Evolutionary conservation across 2,113 vertebrate genomes (phyloP).

Genomic region (Meles meles): DNA sequence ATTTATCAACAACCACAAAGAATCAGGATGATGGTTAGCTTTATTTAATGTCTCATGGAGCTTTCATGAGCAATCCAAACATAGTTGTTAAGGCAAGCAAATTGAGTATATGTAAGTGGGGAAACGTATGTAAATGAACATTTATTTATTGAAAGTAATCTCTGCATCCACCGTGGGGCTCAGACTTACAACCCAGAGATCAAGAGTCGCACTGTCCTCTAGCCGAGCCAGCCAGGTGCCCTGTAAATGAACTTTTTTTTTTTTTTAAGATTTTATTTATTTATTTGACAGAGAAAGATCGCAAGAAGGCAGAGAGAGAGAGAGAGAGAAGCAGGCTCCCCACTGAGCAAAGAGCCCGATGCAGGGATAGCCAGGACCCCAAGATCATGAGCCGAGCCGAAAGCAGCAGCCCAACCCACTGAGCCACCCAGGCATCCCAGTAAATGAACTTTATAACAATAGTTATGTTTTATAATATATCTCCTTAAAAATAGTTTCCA

Average conservation of each 20-base stretch:
- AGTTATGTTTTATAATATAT: not conserved
- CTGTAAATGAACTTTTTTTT: not conserved
- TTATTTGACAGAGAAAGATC: too few species aligned
- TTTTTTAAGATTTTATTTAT: too few species aligned
- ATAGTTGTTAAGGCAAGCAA: not conserved
- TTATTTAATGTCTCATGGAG: not conserved
- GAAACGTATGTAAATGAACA: not conserved
- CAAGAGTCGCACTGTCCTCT: rapidly evolving
- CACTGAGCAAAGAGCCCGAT: too few species aligned
- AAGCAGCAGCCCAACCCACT: too few species aligned
- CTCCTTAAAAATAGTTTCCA: not conserved
- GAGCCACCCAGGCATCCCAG: not conserved
- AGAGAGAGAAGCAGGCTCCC: too few species aligned
- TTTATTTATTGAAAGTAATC: not conserved
- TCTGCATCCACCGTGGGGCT: not conserved
- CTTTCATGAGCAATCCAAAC: not conserved
- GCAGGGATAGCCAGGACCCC: too few species aligned
- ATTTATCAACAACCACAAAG: not conserved
- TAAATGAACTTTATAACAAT: not conserved
- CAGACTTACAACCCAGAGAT: not conserved
- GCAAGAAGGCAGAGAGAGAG: too few species aligned
- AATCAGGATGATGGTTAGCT: not conserved
- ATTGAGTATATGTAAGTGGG: not conserved
- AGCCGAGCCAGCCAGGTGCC: not conserved
- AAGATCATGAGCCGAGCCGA: too few species aligned